Evolutionary conservation across 2,797 vertebrate species (phyloP).

Genomic region (Hydrophis major): DNA sequence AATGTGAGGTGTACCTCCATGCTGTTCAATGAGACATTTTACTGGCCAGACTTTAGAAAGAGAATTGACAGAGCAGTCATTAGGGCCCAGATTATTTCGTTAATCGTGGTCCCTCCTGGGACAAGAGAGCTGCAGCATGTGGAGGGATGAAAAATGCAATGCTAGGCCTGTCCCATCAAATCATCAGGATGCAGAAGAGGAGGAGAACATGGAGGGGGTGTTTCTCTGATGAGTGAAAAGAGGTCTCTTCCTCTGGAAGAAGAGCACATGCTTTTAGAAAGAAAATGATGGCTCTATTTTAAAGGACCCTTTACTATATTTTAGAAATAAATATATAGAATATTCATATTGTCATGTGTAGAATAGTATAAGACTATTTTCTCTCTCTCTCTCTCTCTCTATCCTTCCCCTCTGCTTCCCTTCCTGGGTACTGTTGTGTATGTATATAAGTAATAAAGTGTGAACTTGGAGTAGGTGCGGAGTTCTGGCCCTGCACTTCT

Average conservation of each 20-base stretch:
- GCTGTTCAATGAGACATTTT: conserved; percentile 69
- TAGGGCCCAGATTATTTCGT: conserved; percentile 80
- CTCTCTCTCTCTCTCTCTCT: neutral
- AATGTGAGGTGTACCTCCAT: conserved; percentile 73
- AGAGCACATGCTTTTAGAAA: conserved; percentile 32
- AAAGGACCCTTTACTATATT: conserved; percentile 19
- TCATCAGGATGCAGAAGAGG: conserved; percentile 52
- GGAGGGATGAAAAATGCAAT: conserved; percentile 53
- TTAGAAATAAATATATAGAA: conserved; percentile 21
- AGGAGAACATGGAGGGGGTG: conserved; percentile 24
- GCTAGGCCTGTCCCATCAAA: conserved; percentile 42
- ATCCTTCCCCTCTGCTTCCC: neutral
- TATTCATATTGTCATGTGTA: too few species aligned
- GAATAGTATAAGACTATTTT: too few species aligned
- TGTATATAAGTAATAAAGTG: too few species aligned
- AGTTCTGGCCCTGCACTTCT: too few species aligned
- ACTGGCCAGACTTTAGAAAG: conserved; percentile 65
- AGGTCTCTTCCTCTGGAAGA: conserved; percentile 41
- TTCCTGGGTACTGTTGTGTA: neutral
- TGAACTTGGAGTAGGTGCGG: too few species aligned
- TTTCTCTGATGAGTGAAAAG: conserved; percentile 50
- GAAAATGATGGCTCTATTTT: conserved; percentile 15
- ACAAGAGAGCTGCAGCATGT: conserved; percentile 42
- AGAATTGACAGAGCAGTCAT: conserved; percentile 65
- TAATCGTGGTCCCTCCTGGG: conserved; percentile 76